These are phyloP conservation scores for Epinotia brunnichana DNA, from an alignment of 2,888 invertebrate species.

Conservation along the genomic window DNA sequence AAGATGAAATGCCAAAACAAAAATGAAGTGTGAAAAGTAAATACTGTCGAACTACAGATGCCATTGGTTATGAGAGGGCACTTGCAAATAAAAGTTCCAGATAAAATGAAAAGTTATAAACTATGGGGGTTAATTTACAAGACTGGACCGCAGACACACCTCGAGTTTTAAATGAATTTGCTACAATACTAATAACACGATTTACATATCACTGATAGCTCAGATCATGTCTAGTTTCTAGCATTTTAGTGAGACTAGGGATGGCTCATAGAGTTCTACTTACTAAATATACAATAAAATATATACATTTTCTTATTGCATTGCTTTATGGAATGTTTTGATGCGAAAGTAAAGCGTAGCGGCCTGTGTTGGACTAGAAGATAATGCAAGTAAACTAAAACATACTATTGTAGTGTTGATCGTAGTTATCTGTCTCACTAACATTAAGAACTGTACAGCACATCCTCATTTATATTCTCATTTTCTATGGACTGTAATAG, in stretches of 20 bases:
- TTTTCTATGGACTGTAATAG: neutral
- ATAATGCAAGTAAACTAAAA: neutral
- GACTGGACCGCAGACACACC: slow-evolving; percentile 31
- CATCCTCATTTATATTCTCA: neutral
- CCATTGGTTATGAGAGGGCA: slow-evolving; percentile 69
- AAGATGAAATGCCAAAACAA: slow-evolving; percentile 58
- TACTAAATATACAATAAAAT: neutral
- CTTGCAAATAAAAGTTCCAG: slow-evolving; percentile 65
- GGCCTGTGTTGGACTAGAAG: neutral
- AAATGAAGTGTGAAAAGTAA: slow-evolving; percentile 72
- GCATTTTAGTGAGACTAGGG: neutral
- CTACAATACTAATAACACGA: neutral
- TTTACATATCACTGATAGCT: neutral
- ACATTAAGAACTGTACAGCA: no score
- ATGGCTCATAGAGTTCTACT: neutral
- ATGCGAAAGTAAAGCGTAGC: neutral
- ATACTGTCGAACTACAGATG: slow-evolving; percentile 77
- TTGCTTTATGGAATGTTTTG: neutral
- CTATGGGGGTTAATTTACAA: slow-evolving; percentile 30
- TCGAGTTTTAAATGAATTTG: slow-evolving; percentile 26
- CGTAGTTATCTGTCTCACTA: no score
- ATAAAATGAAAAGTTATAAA: slow-evolving; percentile 18
- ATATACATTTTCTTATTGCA: neutral
- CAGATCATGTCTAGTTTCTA: neutral
- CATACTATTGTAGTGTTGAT: no score